A percentile compares a stretch with the other conserved stretches of the same genome.
Conservation (phyloP, 2,113 vertebrate genomes). For the Petrocephalus microphthalmus region DNA sequence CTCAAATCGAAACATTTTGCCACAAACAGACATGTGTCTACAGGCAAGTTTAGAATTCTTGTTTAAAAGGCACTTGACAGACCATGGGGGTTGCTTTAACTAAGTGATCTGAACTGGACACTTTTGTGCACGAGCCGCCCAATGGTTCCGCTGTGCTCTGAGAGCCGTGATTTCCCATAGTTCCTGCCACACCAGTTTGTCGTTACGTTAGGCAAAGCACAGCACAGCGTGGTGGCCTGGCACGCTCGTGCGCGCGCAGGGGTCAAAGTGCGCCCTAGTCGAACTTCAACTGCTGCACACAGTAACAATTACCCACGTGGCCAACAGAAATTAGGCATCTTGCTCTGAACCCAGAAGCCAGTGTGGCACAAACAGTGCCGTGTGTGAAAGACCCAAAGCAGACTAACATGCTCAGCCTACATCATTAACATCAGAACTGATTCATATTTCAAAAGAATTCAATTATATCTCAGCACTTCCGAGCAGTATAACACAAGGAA, state of each 20-base stretch:
- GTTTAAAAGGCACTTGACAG: too few relatives aligned
- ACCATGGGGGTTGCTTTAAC: too few relatives aligned
- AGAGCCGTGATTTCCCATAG: not conserved
- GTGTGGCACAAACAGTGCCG: not conserved
- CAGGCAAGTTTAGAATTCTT: too few relatives aligned
- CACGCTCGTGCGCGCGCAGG: not conserved
- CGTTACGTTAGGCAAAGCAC: too few relatives aligned
- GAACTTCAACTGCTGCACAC: not conserved
- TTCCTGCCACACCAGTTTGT: not conserved
- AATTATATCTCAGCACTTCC: not conserved
- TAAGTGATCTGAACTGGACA: too few relatives aligned
- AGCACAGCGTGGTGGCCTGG: not conserved
- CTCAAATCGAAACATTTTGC: too few relatives aligned
- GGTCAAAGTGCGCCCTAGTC: not conserved
- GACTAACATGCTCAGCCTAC: not conserved
- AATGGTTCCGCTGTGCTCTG: not conserved
- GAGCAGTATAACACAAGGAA: not conserved
- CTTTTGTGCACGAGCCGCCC: not conserved
- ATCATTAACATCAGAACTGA: not conserved
- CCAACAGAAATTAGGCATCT: not conserved
- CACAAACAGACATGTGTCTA: too few relatives aligned
- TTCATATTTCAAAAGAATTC: not conserved
- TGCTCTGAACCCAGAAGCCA: not conserved
- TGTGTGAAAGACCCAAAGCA: not conserved
- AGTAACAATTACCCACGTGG: not conserved